Evolutionary conservation across 2,113 vertebrate genomes (phyloP).

Genomic region (Aleadryas rufinucha): DNA sequence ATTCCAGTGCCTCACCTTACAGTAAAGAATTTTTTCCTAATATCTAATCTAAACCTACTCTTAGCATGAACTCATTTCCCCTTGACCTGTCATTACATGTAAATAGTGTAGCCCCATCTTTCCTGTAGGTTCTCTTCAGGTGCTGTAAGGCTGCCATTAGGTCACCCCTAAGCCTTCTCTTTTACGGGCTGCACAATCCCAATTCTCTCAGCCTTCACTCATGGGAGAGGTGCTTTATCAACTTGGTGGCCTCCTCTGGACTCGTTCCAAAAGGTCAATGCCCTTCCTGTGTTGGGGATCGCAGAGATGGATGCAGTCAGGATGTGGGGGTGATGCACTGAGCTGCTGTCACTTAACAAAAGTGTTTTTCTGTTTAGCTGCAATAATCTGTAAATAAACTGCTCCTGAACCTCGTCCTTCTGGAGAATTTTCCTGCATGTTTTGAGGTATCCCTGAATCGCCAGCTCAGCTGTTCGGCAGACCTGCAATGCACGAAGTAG

Average conservation of each 20-base stretch:
- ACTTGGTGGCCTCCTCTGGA: background rate
- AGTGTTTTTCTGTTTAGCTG: background rate
- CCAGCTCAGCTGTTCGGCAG: background rate
- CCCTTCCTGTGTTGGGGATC: too few relatives aligned
- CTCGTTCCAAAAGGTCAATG: background rate
- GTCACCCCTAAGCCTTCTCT: background rate
- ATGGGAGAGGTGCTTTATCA: background rate
- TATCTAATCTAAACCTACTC: background rate
- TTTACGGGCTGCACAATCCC: background rate
- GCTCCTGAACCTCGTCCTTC: fast-evolving
- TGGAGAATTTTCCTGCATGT: background rate
- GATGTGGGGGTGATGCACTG: background rate
- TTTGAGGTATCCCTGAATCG: background rate
- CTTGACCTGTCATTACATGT: background rate
- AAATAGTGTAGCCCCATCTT: background rate
- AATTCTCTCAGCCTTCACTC: background rate
- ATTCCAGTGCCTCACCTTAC: too few relatives aligned
- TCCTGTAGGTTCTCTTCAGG: background rate
- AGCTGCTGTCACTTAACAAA: background rate
- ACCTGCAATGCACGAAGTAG: background rate
- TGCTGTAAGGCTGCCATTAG: background rate
- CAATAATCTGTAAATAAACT: background rate
- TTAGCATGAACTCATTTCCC: background rate
- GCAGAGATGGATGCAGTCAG: background rate
- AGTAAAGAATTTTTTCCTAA: background rate